phyloP scores from a whole-genome alignment of 2,888 invertebrate species.

The Sicus ferrugineus region DNA sequence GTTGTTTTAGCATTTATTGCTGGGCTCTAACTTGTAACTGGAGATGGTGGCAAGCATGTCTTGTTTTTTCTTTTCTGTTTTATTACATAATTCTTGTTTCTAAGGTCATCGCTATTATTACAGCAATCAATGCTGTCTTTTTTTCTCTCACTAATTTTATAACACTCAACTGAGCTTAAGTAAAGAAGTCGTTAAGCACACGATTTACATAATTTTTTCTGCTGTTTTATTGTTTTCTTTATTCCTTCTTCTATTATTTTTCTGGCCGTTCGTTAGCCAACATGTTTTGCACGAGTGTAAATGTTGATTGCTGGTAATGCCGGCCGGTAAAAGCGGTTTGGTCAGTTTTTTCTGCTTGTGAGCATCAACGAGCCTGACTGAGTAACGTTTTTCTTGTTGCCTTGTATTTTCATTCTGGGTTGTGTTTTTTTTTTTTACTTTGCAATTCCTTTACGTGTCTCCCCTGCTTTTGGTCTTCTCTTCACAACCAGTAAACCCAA shows the following conservation, averaged over 20 bases:
- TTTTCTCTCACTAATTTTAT: not conserved
- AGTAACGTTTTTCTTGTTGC: not conserved
- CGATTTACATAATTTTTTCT: constrained; percentile 11
- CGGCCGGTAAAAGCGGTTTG: constrained; percentile 34
- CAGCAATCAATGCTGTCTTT: not conserved
- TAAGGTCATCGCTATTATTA: not conserved
- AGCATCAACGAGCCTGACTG: not conserved
- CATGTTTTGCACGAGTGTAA: not conserved
- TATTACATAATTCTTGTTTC: not conserved
- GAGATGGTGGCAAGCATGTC: not conserved
- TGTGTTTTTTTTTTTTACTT: not conserved
- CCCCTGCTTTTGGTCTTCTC: not conserved
- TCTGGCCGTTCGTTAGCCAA: not conserved
- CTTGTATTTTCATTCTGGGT: not conserved
- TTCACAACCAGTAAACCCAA: not conserved
- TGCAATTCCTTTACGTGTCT: not conserved
- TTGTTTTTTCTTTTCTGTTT: not conserved
- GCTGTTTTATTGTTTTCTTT: not conserved
- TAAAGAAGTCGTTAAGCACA: constrained; percentile 12
- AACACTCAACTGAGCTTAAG: not conserved
- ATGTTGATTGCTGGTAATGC: constrained; percentile 24
- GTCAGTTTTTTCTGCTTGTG: constrained; percentile 19
- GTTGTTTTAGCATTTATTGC: not conserved
- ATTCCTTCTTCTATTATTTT: not conserved
- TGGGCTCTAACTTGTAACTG: not conserved